phyloP scores from a whole-genome alignment of 1,140 invertebrate species.

The Potamilus streckersoni region DNA sequence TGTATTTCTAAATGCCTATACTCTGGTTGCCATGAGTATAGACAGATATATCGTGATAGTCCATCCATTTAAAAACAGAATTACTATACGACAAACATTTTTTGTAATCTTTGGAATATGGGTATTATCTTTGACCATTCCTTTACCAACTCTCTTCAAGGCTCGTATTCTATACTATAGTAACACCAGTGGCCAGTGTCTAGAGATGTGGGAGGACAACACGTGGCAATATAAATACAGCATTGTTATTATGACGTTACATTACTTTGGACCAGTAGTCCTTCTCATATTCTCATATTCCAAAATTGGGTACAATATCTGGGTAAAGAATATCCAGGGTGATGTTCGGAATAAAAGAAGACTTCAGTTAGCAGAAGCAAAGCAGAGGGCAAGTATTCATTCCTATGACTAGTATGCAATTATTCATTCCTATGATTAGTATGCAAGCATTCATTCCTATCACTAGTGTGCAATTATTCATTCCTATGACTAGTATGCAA shows the following conservation, averaged over 20 bases:
- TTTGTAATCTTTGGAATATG: slow-evolving; percentile 81
- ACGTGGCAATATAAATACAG: slow-evolving; percentile 73
- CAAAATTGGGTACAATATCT: slow-evolving; percentile 86
- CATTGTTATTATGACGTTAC: slow-evolving; percentile 81
- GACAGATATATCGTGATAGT: slow-evolving; percentile 95
- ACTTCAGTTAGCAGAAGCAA: slow-evolving; percentile 84
- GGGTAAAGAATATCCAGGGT: slow-evolving; percentile 86
- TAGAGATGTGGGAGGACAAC: slow-evolving; percentile 41
- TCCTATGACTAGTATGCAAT: background rate
- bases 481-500: background rate
- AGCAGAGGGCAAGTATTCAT: slow-evolving; percentile 82
- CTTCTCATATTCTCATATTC: slow-evolving; percentile 88
- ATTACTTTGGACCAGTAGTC: slow-evolving; percentile 84
- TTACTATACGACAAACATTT: slow-evolving; percentile 78
- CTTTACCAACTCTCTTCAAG: slow-evolving; percentile 82
- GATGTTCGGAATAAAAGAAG: slow-evolving; percentile 86
- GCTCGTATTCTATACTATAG: slow-evolving; percentile 52
- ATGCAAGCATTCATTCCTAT: too few relatives aligned
- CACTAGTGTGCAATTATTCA: slow-evolving; percentile 76
- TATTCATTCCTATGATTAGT: background rate
- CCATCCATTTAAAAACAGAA: slow-evolving; percentile 83
- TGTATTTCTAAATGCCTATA: slow-evolving; percentile 93
- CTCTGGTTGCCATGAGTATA: slow-evolving; percentile 93
- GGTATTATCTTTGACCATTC: slow-evolving; percentile 82
- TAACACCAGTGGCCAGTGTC: slow-evolving; percentile 45